Base-by-base conservation (phyloP, 2,113 vertebrate species). In the Pollimyrus isidori region DNA sequence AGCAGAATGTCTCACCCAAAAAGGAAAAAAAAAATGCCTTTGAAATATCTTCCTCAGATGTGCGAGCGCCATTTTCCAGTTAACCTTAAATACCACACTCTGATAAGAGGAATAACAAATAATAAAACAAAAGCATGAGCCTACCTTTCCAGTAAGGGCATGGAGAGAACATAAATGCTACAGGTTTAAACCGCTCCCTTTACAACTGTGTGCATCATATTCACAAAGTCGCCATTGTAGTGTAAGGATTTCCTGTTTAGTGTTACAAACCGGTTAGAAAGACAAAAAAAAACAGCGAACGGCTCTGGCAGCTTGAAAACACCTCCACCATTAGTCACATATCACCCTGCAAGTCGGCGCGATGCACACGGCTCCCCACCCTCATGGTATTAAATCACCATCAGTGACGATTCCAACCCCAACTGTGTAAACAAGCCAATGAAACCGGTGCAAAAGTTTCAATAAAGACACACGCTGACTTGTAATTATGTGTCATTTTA, bases 381-480 rank as follows among this genome's bases (percentile, higher is more conserved):
- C 35, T 23, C 39, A 83, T 42, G 19, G 42, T 19, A 76, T 76
- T 76, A 46, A 83, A 10, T 83, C 45, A 42, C 35, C 42, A 46
- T n/a, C 82, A 17, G 82, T 48, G 19, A 84, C 21, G 42, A 82
- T 39, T 42, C 76, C 42, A 82, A 42, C 15, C 15, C 76, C 19
- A n/a, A 84, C 35, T 84, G 82, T 46, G 42, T 84, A 84, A 84
- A 46, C 82, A 45, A 84, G 42, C 82, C 82, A 84, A 84, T 84
- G 42, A 84, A 84, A 84, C 19, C 45, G 2, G 45, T 3, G 42
- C 39, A 45, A 84, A 84, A 46, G 45, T 42, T 84, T 23, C 45
- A n/a, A 48, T 48, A 48, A 84, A 84, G 39, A 84, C 39, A 84
- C 39, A 46, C 42, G 82, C 39, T 42, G 82, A 23, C 82, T 84